phyloP scores from a whole-genome alignment of 2,113 vertebrate species.

The Oncorhynchus mykiss region DNA sequence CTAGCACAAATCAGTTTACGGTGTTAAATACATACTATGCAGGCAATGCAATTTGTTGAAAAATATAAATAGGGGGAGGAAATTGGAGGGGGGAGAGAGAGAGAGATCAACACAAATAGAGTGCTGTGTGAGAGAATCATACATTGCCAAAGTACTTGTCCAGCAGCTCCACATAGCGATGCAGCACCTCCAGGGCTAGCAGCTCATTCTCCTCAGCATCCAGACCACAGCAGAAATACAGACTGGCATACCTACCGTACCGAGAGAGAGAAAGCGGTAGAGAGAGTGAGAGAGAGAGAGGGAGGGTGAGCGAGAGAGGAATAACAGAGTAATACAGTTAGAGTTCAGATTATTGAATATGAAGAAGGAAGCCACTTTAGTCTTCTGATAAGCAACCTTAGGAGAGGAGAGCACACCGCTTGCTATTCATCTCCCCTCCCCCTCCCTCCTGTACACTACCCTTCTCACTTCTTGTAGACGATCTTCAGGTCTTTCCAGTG shows the following conservation, averaged over 20 bases:
- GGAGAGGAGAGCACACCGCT: no score
- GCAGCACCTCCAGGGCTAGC: conserved; percentile 89
- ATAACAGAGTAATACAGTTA: background rate
- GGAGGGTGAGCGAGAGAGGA: background rate
- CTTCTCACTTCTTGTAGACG: conserved; percentile 91
- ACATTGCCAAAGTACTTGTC: conserved; percentile 99
- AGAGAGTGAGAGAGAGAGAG: background rate
- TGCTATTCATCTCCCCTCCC: no score
- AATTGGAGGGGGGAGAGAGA: background rate
- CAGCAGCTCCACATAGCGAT: conserved; percentile 95
- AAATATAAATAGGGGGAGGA: no score
- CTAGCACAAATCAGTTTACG: no score
- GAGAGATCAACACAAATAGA: conserved; percentile 10
- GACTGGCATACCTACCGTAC: conserved; percentile 87
- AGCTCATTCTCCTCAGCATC: conserved; percentile 95
- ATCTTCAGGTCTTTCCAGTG: conserved; percentile 97
- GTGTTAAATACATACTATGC: no score
- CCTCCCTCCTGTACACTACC: background rate
- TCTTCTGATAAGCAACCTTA: no score
- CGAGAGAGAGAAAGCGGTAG: conserved; percentile 13
- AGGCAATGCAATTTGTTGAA: no score
- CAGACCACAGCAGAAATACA: conserved; percentile 95
- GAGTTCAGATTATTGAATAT: no score
- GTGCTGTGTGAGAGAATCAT: conserved; percentile 27
- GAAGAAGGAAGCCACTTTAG: background rate